These are phyloP conservation scores for Nemurella pictetii DNA, from an alignment of 2,888 invertebrate genomes.

Conservation along the genomic window DNA sequence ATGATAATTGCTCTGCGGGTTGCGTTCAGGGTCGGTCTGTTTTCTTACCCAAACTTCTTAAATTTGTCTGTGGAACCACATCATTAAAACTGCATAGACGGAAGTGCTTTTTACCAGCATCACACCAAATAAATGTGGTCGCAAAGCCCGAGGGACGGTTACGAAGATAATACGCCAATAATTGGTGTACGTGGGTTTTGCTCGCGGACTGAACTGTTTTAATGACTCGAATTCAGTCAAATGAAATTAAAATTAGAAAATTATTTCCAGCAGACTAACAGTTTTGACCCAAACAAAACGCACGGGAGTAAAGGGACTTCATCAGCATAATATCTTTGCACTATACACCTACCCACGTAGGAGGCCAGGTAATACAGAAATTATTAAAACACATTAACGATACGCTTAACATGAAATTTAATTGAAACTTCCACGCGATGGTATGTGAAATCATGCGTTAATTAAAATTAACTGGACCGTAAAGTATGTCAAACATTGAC, in stretches of 20 bases:
- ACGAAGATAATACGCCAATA: not conserved
- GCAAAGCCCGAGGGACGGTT: not conserved
- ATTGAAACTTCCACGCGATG: not conserved
- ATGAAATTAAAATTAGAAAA: not conserved
- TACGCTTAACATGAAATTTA: not conserved
- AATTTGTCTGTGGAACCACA: not conserved
- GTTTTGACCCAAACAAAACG: not conserved
- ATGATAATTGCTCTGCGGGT: not conserved
- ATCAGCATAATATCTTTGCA: not conserved
- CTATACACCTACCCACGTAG: not conserved
- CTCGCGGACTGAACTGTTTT: not conserved
- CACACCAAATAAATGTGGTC: not conserved
- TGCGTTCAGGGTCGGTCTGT: no score
- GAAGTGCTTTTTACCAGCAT: not conserved
- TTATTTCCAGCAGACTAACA: not conserved
- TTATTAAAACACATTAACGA: not conserved
- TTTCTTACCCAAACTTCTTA: not conserved
- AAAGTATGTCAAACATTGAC: slow-evolving; percentile 24
- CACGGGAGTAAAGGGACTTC: not conserved
- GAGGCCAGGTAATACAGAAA: not conserved
- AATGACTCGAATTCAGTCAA: not conserved
- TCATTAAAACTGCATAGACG: not conserved
- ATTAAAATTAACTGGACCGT: slow-evolving; percentile 27
- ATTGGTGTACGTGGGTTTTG: not conserved
- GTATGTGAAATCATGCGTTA: slow-evolving; percentile 11